Evolutionary conservation across 2,888 invertebrate genomes (phyloP).

Genomic region (Euplexia lucipara): DNA sequence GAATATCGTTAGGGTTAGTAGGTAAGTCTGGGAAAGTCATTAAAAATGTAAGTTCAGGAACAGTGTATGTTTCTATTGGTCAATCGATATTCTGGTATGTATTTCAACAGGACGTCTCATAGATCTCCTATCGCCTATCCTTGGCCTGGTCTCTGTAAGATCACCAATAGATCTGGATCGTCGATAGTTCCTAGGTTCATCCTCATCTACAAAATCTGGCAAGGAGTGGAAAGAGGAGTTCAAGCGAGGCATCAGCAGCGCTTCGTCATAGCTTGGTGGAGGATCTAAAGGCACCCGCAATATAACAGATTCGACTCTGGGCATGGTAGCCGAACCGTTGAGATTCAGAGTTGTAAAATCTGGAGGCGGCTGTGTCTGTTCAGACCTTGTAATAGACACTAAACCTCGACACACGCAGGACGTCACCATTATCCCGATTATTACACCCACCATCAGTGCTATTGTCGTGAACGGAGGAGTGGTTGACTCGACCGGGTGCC

Average conservation of each 20-base stretch:
- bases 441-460: slow-evolving; percentile 88
- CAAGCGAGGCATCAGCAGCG: slow-evolving; percentile 93
- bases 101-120: slow-evolving; percentile 83
- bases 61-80: slow-evolving; percentile 9
- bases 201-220: slow-evolving; percentile 86
- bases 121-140: slow-evolving; percentile 81
- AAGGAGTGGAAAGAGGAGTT: slow-evolving; percentile 92
- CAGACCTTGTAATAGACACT: slow-evolving; percentile 83
- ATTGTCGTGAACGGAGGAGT: slow-evolving; percentile 90
- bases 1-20: too few species aligned
- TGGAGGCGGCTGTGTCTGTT: slow-evolving; percentile 75
- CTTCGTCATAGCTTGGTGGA: slow-evolving; percentile 95
- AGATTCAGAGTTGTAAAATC: slow-evolving; percentile 84
- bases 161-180: slow-evolving; percentile 88
- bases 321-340: slow-evolving; percentile 72
- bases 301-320: slow-evolving; percentile 78
- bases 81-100: slow-evolving; percentile 67
- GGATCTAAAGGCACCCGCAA: slow-evolving; percentile 83
- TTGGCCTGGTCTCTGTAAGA: slow-evolving; percentile 80
- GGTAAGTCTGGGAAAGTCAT: neutral
- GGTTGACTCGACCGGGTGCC: slow-evolving; percentile 87
- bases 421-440: slow-evolving; percentile 90
- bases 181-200: slow-evolving; percentile 75
- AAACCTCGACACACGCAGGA: slow-evolving; percentile 90
- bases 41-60: neutral